Conservation (phyloP, 2,888 invertebrate species). For the Megaustenia siamemsis region DNA sequence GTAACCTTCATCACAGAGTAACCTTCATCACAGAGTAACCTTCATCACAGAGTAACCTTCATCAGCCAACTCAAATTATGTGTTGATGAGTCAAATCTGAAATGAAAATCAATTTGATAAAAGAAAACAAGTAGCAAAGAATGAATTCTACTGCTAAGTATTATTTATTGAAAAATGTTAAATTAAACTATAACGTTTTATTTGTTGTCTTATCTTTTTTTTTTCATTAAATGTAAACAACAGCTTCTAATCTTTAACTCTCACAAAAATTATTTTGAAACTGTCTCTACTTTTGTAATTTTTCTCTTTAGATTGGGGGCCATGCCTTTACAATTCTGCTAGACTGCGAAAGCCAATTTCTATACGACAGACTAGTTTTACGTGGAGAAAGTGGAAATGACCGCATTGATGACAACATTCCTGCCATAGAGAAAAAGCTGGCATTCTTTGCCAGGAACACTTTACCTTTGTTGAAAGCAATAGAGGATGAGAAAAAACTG, state of each 20-base stretch:
- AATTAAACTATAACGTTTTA: too few relatives aligned
- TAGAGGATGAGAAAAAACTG: constrained; percentile 73
- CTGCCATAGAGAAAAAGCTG: constrained; percentile 70
- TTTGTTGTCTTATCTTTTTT: too few relatives aligned
- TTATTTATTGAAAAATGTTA: too few relatives aligned
- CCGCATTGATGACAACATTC: constrained; percentile 72
- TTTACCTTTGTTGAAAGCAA: constrained; percentile 74
- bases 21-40: too few relatives aligned
- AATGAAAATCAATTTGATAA: too few relatives aligned
- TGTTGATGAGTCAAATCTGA: too few relatives aligned
- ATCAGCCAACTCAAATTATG: too few relatives aligned
- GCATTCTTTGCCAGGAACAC: constrained; percentile 75
- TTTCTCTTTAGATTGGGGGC: constrained; percentile 72
- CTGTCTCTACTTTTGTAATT: background rate
- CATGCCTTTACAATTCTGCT: constrained; percentile 73
- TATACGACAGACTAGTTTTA: constrained; percentile 68
- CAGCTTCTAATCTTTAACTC: background rate
- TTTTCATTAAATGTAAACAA: too few relatives aligned
- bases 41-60: too few relatives aligned
- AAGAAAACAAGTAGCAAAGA: too few relatives aligned
- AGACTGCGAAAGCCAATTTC: constrained; percentile 76
- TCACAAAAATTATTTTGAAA: background rate
- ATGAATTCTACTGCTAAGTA: too few relatives aligned
- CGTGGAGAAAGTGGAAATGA: constrained; percentile 65
- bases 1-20: too few relatives aligned